phyloP scores from a whole-genome alignment of 2,113 vertebrate genomes.

The Eubucco bourcierii region DNA sequence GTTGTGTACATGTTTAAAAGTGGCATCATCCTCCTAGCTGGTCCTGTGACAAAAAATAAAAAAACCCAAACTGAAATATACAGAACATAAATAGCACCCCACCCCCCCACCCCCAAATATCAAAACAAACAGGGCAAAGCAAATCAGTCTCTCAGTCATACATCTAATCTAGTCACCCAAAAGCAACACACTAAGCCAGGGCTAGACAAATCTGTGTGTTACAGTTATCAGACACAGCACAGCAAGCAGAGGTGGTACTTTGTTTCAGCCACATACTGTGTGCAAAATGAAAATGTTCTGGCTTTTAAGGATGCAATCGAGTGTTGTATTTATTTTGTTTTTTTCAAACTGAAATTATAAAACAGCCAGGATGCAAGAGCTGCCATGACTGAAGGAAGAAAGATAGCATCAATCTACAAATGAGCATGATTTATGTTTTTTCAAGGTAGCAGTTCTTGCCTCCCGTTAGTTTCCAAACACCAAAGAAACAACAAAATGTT shows the following conservation, averaged over 20 bases:
- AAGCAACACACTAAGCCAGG: not conserved
- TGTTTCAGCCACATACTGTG: not conserved
- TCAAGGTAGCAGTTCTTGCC: not conserved
- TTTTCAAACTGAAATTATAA: not conserved
- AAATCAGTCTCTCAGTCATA: not conserved
- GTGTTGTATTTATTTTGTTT: accelerated
- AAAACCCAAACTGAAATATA: not conserved
- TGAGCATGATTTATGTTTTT: not conserved
- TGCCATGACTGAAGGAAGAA: not conserved
- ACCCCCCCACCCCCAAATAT: no score
- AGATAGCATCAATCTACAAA: not conserved
- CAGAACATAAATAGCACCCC: not conserved
- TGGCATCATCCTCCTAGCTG: not conserved
- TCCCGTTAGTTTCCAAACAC: not conserved
- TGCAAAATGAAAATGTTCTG: accelerated
- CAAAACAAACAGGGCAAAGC: not conserved
- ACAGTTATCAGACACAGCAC: accelerated
- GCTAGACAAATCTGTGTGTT: accelerated
- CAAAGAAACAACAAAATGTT: not conserved
- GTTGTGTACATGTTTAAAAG: not conserved
- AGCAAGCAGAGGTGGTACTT: not conserved
- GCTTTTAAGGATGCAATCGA: not conserved
- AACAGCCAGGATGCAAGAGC: not conserved
- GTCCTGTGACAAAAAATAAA: not conserved
- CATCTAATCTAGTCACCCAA: no score